Evolutionary conservation across 2,113 vertebrate species (phyloP).

Genomic region (Psittacus erithacus): DNA sequence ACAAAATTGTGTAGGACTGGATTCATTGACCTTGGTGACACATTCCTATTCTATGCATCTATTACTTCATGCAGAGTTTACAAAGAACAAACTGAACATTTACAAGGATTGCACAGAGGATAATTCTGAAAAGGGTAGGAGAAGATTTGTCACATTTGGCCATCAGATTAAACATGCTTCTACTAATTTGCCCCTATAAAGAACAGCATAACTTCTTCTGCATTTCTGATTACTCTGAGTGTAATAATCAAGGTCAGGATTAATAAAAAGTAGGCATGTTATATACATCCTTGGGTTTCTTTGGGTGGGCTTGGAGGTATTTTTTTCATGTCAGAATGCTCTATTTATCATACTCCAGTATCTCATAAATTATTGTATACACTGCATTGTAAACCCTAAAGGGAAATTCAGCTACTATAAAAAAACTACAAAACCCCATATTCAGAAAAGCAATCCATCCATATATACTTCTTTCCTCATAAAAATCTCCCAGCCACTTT

Average conservation of each 20-base stretch:
- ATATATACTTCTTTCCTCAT: neutral
- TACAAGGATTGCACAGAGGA: neutral
- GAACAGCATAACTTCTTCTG: neutral
- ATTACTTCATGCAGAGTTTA: neutral
- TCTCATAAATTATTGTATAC: constrained; percentile 72
- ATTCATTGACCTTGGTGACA: neutral
- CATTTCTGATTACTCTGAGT: neutral
- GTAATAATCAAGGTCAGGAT: constrained; percentile 13
- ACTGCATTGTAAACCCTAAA: constrained; percentile 57
- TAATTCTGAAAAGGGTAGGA: neutral
- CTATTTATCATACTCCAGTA: constrained; percentile 60
- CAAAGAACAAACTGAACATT: neutral
- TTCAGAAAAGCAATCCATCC: neutral
- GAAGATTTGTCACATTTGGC: neutral
- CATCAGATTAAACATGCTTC: neutral
- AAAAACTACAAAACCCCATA: constrained; percentile 44
- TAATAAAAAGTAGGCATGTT: constrained; percentile 42
- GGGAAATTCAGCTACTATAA: constrained; percentile 62
- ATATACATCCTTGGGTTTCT: constrained; percentile 16
- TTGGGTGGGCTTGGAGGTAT: neutral
- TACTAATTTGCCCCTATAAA: neutral
- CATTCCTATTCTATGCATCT: neutral
- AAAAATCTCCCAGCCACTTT: constrained; percentile 43
- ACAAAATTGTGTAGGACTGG: neutral
- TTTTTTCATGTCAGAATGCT: constrained; percentile 13